Evolutionary conservation across 1,140 invertebrate species (phyloP).

Genomic region (Eubasilissa regina): DNA sequence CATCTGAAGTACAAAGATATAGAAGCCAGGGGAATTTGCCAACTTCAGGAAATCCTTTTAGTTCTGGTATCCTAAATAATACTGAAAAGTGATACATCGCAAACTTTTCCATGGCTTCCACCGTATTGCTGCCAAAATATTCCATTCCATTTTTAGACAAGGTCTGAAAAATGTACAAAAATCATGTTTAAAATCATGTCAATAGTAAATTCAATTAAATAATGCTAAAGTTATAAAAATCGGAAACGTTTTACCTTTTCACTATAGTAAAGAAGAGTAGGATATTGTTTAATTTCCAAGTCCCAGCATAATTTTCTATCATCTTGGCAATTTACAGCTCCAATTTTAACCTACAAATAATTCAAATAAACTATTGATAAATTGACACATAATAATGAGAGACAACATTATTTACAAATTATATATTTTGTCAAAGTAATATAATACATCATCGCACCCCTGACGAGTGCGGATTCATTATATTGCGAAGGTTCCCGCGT

Average conservation of each 20-base stretch:
- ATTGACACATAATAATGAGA: too few species aligned
- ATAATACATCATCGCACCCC: too few species aligned
- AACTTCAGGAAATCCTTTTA: slow-evolving; percentile 63
- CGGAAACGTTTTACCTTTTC: slow-evolving; percentile 50
- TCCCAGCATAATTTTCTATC: slow-evolving; percentile 81
- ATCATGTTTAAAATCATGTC: slow-evolving; percentile 10
- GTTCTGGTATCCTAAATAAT: slow-evolving; percentile 62
- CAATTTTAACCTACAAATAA: slow-evolving; percentile 63
- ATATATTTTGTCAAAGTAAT: too few species aligned
- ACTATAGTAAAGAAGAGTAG: slow-evolving; percentile 72
- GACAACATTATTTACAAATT: too few species aligned
- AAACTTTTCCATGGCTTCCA: slow-evolving; percentile 69
- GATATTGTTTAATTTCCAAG: slow-evolving; percentile 80
- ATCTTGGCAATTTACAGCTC: slow-evolving; percentile 88
- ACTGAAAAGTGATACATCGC: slow-evolving; percentile 66
- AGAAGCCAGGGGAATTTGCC: slow-evolving; percentile 64
- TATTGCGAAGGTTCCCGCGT: neutral
- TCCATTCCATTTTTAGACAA: slow-evolving; percentile 65
- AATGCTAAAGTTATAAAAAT: neutral
- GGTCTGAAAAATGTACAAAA: slow-evolving; percentile 58
- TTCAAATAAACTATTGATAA: neutral
- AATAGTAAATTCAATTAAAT: neutral
- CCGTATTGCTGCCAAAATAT: slow-evolving; percentile 66
- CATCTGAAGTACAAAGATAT: slow-evolving; percentile 69
- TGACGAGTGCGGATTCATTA: neutral